Percentiles rank a stretch among this genome's conserved stretches.
phyloP scores from a whole-genome alignment of 2,797 vertebrate genomes.

The Aplochiton taeniatus region DNA sequence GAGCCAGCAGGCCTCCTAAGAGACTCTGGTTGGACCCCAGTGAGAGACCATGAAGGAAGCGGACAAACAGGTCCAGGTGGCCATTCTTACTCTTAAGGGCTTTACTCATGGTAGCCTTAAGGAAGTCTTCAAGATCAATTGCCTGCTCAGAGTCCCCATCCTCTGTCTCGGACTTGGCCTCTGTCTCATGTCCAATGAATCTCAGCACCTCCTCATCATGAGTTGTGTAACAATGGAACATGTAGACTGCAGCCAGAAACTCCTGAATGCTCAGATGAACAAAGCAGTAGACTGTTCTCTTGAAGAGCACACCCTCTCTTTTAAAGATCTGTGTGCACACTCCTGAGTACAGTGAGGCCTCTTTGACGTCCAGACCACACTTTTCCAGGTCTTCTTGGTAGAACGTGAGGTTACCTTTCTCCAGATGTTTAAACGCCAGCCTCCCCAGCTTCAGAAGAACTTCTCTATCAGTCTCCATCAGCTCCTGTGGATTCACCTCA shows the following conservation, averaged over 20 bases:
- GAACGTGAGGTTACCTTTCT: too few relatives aligned
- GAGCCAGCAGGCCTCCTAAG: conserved; percentile 1
- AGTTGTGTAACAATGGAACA: background rate
- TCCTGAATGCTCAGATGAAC: conserved; percentile 11
- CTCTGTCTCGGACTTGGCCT: too few relatives aligned
- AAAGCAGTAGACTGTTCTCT: conserved; percentile 2
- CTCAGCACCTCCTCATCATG: too few relatives aligned
- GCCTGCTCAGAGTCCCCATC: too few relatives aligned
- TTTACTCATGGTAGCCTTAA: background rate
- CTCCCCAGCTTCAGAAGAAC: conserved; percentile 20
- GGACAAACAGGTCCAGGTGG: conserved; percentile 16
- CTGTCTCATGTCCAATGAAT: too few relatives aligned
- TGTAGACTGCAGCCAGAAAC: conserved; percentile 6
- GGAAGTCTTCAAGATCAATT: too few relatives aligned
- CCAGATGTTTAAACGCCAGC: too few relatives aligned
- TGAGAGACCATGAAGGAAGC: conserved; percentile 20
- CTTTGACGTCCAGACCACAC: conserved; percentile 2
- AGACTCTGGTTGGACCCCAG: conserved; percentile 16
- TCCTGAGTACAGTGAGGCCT: conserved; percentile 3
- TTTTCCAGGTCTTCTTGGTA: conserved; percentile 1
- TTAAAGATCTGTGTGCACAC: conserved; percentile 4
- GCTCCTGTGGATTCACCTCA: background rate
- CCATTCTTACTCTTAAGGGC: background rate
- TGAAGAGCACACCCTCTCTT: background rate
- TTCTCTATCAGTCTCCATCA: conserved; percentile 5